These are phyloP conservation scores for Opisthocomus hoazin DNA, from an alignment of 2,113 vertebrate species.

Conservation along the genomic window DNA sequence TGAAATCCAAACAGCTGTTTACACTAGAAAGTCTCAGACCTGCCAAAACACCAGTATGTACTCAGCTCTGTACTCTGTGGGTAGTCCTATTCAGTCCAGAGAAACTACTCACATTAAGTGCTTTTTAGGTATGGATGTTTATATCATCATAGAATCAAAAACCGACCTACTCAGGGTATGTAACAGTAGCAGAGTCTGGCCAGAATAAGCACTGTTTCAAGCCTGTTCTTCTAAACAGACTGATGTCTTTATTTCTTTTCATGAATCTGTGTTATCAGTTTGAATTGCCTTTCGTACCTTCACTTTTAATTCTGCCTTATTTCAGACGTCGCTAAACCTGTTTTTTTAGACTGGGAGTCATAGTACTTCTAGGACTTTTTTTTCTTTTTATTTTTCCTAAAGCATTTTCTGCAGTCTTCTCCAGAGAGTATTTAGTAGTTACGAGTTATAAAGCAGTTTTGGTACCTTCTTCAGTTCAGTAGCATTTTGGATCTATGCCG, in stretches of 20 bases:
- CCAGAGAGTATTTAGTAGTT: neutral
- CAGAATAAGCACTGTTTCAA: neutral
- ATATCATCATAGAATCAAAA: neutral
- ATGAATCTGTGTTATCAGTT: neutral
- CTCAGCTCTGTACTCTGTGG: neutral
- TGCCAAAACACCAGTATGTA: neutral
- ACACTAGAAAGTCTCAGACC: neutral
- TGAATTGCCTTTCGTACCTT: neutral
- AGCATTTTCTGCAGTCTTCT: neutral
- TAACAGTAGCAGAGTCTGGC: neutral
- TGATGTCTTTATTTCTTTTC: neutral
- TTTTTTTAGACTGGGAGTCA: neutral
- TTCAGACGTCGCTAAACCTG: neutral
- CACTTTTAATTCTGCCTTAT: neutral
- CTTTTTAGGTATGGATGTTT: neutral
- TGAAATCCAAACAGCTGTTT: neutral
- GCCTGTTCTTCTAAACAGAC: neutral
- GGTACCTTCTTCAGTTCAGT: neutral
- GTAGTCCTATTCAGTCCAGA: neutral
- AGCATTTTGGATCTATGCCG: neutral
- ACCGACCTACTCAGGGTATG: neutral
- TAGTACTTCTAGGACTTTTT: neutral
- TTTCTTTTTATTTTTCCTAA: neutral
- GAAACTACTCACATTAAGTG: neutral
- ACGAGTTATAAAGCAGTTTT: neutral